Base-by-base conservation (phyloP, 2,797 vertebrate genomes). In the Coluber constrictor region DNA sequence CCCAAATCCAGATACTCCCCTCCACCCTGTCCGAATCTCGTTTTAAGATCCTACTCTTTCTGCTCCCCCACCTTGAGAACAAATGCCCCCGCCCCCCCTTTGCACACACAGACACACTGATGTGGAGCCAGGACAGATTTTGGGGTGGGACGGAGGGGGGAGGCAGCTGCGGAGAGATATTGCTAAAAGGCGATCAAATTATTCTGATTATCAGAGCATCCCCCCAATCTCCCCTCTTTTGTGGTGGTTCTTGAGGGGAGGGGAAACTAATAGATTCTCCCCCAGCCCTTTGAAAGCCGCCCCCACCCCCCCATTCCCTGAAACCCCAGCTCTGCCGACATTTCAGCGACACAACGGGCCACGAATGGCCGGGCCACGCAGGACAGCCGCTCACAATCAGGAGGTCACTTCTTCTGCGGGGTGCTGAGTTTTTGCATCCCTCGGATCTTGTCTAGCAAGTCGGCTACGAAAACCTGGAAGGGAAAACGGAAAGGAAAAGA, bases 391-490 rank as follows among this genome's bases (percentile, higher is more conserved):
- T 18, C 12, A 0, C 59, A 3, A 92, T 90, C 32, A 10, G 90
- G 93, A 0, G 94, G 97, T 98, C 96, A 99, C 96, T 99, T 99
- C 97, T 99, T 99, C 96, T 99, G 98, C 92, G 98, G 98, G 70
- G 99, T 99, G 96, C 98, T 98, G 95, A 99, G 98, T 97, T 99
- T 99, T 97, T 99, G 98, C 99, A 99, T 99, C 96, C 98, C 99
- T 95, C 98, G 98, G 95, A 99, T 99, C 98, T 98, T 98, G 97
- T 99, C 98, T 92, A 99, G 98, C 96, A 99, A 97, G 96, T 98
- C 98, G 93, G 98, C 97, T 95, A 99, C 95, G 91, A 99, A 99
- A 95, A 98, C 98, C 98, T 99, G 92, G 59, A 51, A 93, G 2
- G 86, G 47, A 6, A 43, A 51, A 79, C 92, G 1, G 88, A 79